Percentiles rank a stretch among this genome's conserved stretches.
Conservation (phyloP, 2,797 vertebrate genomes). For the Hydrocynus forskahlii region DNA sequence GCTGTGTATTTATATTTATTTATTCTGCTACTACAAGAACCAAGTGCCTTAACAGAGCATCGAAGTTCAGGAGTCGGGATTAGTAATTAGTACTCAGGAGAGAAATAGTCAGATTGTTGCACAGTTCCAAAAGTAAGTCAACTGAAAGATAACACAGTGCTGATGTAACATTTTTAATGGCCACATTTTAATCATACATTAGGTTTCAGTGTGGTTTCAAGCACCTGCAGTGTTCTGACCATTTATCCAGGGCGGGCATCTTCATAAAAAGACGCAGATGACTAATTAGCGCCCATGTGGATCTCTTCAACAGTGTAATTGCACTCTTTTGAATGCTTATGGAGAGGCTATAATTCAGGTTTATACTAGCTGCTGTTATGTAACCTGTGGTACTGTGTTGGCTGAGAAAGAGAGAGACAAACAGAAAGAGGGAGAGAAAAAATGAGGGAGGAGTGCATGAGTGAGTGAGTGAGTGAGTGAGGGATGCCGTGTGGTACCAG, state of each 20-base stretch:
- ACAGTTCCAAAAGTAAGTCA: background rate
- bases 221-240: background rate
- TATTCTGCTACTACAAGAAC: too few relatives aligned
- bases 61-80: too few relatives aligned
- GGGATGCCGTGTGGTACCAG: slow-evolving; percentile 33
- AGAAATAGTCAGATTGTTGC: too few relatives aligned
- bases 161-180: too few relatives aligned
- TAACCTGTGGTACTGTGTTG: slow-evolving; percentile 26
- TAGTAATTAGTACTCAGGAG: too few relatives aligned
- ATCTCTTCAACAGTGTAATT: background rate
- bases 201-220: background rate
- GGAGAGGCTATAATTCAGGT: background rate
- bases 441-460: background rate
- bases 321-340: background rate
- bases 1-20: too few relatives aligned
- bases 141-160: background rate
- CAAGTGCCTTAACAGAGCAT: too few relatives aligned
- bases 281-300: background rate
- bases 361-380: slow-evolving; percentile 21
- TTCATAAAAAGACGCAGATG: background rate
- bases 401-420: background rate
- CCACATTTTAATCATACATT: too few relatives aligned
- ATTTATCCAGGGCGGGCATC: background rate
- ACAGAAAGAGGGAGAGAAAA: background rate
- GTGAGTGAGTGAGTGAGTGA: background rate